Base-by-base conservation (phyloP, 2,797 vertebrate species). In the Paratrypauchen microcephalus region DNA sequence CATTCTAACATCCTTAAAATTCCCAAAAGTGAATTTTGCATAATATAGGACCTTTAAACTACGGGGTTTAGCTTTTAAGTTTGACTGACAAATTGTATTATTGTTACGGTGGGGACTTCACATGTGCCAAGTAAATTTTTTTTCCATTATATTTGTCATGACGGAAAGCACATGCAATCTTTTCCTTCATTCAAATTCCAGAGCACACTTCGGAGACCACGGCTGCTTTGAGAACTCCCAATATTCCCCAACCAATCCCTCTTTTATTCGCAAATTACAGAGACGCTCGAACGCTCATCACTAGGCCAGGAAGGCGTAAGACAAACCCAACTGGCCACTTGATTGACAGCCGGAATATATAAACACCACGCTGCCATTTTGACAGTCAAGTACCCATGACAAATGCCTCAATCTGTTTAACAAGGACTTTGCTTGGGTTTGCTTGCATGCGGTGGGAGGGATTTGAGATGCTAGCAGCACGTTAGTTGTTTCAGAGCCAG, bases 361-460 rank as follows among this genome's bases (percentile, higher is more conserved):
- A 63, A 50, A 64, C 77, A 69, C 32, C 36, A 71, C 82, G 85
- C 75, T 72, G 68, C 72, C 21, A 62, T 76, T 73, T 77, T 77
- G 45, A 71, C 50, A 9, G 82, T 80, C 86, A 89, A 87, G 80
- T 88, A 84, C 80, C 86, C 76, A 65, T 83, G 87, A 87, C 83
- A 88, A 89, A 85, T 76, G 36, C 60, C 57, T 52, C 81, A 87
- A 81, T 89, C 83, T 90, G 87, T 87, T 86, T 79, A 85, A 89
- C 84, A 87, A 79, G 83, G 83, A 69, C 71, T 77, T 70, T 6
- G 59, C 76, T 36, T 9, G 79, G 81, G 76, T 74, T 88, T 87
- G 39, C 23, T 78, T 77, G 82, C 62, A 3, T 78, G 82, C 30
- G 15, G 56, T 57, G 26, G 56, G 71, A 75, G 75, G 77, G 69